Base-by-base conservation (phyloP, 2,888 invertebrate genomes). In the Agriopis aurantiaria region DNA sequence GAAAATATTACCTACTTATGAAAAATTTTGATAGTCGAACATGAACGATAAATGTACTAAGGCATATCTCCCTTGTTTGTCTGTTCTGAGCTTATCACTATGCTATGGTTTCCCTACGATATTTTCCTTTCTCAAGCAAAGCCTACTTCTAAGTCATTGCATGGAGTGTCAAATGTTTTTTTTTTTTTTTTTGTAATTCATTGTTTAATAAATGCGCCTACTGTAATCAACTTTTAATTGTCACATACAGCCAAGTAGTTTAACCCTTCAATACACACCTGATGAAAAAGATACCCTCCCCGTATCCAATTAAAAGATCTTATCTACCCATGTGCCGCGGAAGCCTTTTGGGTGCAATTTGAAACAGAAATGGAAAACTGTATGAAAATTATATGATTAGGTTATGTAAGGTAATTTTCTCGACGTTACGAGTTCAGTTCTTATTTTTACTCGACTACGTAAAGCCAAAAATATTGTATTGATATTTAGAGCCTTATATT, bases 271-370 rank as follows among this genome's bases (percentile, higher is more conserved):
- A 48, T 43, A 60, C 10, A 40, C 55, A 60, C 65, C 60, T 69
- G 56, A 65, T 65, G 49, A 60, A 65, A 69, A 65, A 64, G 60
- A 69, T 61, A 61, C 56, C 65, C 61, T 49, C 55, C 68, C 52
- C 61, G n/a, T 56, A 65, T 65, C 65, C 48, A 69, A 65, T 69
- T 69, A 65, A 65, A 69, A 49, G 41, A 65, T 61, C 65, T 48
- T 56, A 65, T 65, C 65, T 60, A 65, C 65, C 46, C 46, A 60
- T 61, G 56, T 59, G 46, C 10, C 52, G 52, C n/a, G 57, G 57
- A 61, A 65, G 40, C 43, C 65, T 61, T 17, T 46, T 64, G 57
- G 65, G 65, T 53, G 52, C 46, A 65, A 69, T 65, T 57, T 40
- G 41, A 53, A 55, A 55, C 53, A 41, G 43, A 49, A 64, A 65